These are phyloP conservation scores for Loripinus fragilis DNA, from an alignment of 2,888 invertebrate genomes.

Conservation along the genomic window DNA sequence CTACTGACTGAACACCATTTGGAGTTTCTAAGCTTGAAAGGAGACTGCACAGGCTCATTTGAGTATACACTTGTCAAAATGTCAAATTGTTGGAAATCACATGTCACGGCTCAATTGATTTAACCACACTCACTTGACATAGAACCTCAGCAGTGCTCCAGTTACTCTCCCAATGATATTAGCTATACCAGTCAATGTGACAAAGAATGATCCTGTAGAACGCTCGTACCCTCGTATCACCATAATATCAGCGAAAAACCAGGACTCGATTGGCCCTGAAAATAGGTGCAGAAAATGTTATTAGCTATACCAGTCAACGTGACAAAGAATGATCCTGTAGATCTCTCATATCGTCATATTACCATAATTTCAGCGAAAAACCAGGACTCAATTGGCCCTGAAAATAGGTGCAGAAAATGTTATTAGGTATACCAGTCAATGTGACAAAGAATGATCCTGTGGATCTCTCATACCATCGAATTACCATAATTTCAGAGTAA, in stretches of 20 bases:
- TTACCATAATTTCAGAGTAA: slow-evolving; percentile 39
- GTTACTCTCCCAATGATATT: slow-evolving; percentile 37
- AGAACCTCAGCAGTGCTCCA: slow-evolving; percentile 32
- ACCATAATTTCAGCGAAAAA: slow-evolving; percentile 44
- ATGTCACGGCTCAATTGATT: too few species aligned
- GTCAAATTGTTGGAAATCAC: too few species aligned
- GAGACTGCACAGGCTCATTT: too few species aligned
- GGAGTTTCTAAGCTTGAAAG: too few species aligned
- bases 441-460: slow-evolving; percentile 41
- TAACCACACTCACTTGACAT: slow-evolving; percentile 26
- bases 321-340: slow-evolving; percentile 37
- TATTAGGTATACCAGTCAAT: slow-evolving; percentile 35
- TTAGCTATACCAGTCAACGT: slow-evolving; percentile 39
- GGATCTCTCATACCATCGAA: slow-evolving; percentile 34
- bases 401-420: slow-evolving; percentile 1
- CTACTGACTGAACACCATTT: too few species aligned
- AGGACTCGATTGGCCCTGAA: slow-evolving; percentile 46
- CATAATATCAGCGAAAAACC: slow-evolving; percentile 45
- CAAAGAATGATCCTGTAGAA: slow-evolving; percentile 36
- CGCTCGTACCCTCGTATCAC: slow-evolving; percentile 40
- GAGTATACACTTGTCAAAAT: too few species aligned
- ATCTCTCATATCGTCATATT: slow-evolving; percentile 34
- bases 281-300: slow-evolving; percentile 3
- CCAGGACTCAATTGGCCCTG: slow-evolving; percentile 49
- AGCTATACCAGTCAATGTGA: slow-evolving; percentile 34